These are phyloP conservation scores for Propithecus perrieri DNA, from an alignment of 2,797 vertebrate genomes.

Conservation along the genomic window DNA sequence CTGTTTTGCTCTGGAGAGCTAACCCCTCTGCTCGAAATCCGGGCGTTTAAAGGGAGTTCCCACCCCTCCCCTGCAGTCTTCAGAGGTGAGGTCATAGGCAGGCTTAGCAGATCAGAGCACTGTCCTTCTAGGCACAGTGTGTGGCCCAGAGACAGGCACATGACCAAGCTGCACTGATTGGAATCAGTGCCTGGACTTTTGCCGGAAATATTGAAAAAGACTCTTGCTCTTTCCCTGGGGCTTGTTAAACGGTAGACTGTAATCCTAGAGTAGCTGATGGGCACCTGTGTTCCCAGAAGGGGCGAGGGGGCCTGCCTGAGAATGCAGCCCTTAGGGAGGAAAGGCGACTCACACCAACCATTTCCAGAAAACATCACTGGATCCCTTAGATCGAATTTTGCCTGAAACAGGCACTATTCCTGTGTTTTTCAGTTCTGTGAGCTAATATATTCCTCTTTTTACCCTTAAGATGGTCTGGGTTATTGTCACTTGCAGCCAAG, in stretches of 20 bases:
- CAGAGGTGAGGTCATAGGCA: not conserved
- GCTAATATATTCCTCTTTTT: not conserved
- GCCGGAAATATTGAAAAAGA: not conserved
- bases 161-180: not conserved
- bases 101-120: not conserved
- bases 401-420: not conserved
- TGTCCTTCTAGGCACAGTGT: not conserved
- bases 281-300: not conserved
- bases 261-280: not conserved
- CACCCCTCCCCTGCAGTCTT: fast-evolving
- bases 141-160: not conserved
- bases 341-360: not conserved
- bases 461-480: not conserved
- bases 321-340: not conserved
- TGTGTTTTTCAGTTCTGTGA: not conserved
- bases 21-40: not conserved
- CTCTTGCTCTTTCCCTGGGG: not conserved
- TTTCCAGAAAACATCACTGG: not conserved
- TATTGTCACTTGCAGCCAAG: not conserved
- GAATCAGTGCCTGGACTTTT: not conserved
- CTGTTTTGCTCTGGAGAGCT: not conserved
- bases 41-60: not conserved
- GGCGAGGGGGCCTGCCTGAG: not conserved
- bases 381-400: not conserved
- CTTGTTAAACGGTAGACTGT: not conserved